Base-by-base conservation (phyloP, 1,140 invertebrate genomes). In the Glossosoma conforme region DNA sequence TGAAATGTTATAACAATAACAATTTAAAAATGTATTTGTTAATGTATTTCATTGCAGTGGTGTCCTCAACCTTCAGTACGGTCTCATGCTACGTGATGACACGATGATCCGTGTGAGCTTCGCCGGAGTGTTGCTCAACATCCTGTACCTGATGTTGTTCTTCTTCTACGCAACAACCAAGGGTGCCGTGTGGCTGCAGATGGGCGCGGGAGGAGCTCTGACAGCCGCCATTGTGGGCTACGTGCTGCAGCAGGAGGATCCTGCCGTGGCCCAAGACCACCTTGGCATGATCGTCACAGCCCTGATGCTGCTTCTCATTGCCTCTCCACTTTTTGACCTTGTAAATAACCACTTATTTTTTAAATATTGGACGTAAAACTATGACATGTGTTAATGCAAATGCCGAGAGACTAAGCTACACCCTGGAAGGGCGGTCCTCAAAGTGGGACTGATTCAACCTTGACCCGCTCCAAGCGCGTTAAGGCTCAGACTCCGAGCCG, bases 91-190 rank as follows among this genome's bases (percentile, higher is more conserved):
- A 14, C 67, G 78, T 21, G 87, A 91, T 65, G 66, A 74, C 47
- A 78, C 76, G 0, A 89, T 87, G 83, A 82, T 87, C 33, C 76
- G 76, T 63, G 82, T 88, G 19, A 89, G 89, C 70, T 60, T 86
- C 44, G 77, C 83, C 62, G 86, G 84, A 52, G 67, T 86, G 42
- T 60, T 76, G 1, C 68, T 85, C 22, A 89, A 86, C 62, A 61
- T 79, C 0, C 25, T 78, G 8, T 90, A 89, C 60, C 67, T 82
- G 49, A 42, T 70, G 36, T 63, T 83, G 11, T 91, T 78, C 66
- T 86, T 82, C 62, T 56, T 75, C 15, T 89, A 83, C 61, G 72
- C 82, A 57, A 35, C 76, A 65, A 65, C 81, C 67, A 78, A 78
- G 64, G 60, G 59, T 2, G 65, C 64, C 51, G 78, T 75, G 8